phyloP scores from a whole-genome alignment of 2,888 invertebrate species.

The Pterostichus madidus region DNA sequence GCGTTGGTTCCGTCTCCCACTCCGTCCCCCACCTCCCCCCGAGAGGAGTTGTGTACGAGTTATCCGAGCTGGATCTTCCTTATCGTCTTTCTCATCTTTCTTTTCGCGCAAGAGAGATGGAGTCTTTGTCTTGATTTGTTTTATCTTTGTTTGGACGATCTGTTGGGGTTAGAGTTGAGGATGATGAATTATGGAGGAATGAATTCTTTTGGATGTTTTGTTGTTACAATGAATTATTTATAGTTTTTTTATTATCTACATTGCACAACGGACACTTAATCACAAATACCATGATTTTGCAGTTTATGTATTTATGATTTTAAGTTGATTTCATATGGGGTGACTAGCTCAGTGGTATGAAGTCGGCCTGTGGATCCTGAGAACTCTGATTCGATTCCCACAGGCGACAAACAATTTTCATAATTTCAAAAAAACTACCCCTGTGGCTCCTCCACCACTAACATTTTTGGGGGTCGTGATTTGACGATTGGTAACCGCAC shows the following conservation, averaged over 20 bases:
- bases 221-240: conserved; percentile 12
- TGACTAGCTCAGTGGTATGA: no score
- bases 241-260: background rate
- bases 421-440: no score
- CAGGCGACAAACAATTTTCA: no score
- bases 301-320: background rate
- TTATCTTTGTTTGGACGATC: conserved; percentile 46
- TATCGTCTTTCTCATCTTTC: conserved; percentile 18
- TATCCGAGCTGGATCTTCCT: conserved; percentile 41
- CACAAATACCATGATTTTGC: background rate
- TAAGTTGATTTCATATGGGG: no score
- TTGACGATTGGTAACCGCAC: no score
- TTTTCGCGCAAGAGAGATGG: conserved; percentile 28
- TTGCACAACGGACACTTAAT: background rate
- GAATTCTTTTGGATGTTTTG: conserved; percentile 8
- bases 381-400: no score
- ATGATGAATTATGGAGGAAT: conserved; percentile 50
- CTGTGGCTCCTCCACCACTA: no score
- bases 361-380: no score
- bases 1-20: conserved; percentile 27
- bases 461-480: no score
- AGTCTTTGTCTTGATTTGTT: conserved; percentile 50
- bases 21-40: background rate
- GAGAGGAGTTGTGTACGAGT: conserved; percentile 2
- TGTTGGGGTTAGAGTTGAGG: background rate